Evolutionary conservation across 2,797 vertebrate species (phyloP), one percentile per base, ranked within the genome.

Genomic region (Tokudaia muenninki): DNA sequence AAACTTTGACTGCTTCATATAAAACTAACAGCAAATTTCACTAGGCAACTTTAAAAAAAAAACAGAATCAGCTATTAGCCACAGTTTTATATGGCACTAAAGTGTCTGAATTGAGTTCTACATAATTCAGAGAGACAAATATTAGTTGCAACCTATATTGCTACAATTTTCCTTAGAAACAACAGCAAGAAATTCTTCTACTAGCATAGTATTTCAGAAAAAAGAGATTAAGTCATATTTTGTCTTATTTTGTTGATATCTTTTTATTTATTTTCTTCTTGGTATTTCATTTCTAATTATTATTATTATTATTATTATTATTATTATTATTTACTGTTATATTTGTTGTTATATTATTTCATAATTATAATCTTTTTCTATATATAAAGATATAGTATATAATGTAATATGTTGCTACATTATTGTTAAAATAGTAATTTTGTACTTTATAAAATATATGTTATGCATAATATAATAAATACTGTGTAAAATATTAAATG

Each of bases 61-160:
- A 55, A 24, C 29, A 34, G 92, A 81, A 82, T 74, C 41, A 57
- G 26, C 6, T 50, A 65, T 63, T 74, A 75, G 34, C 19, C 2
- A 14, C n/a, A 61, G 5, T 77, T 92, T 93, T 81, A 94, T 91
- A 22, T 4, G 55, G 14, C 44, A 50, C n/a, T 81, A 80, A 95
- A 87, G 50, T 37, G 44, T 61, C 80, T 67, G 41, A 77, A 86
- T 55, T 79, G 41, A 37, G 55, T 29, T 80, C 44, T 47, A 83
- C 3, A 34, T 24, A 3, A 9, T 59, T 63, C 31, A 31, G 2
- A 44, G 14, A 79, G 31, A 34, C n/a, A 79, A 3, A 50, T 16
- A 55, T 55, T 79, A 17, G 22, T 57, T 24, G 44, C 44, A 79
- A 79, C 11, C 22, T 37, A 44, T 44, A 52, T 29, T 74, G 50